A percentile compares a stretch with the other conserved stretches of the same genome.
Conservation (phyloP, 1,140 invertebrate species). For the Asbolus verrucosus region DNA sequence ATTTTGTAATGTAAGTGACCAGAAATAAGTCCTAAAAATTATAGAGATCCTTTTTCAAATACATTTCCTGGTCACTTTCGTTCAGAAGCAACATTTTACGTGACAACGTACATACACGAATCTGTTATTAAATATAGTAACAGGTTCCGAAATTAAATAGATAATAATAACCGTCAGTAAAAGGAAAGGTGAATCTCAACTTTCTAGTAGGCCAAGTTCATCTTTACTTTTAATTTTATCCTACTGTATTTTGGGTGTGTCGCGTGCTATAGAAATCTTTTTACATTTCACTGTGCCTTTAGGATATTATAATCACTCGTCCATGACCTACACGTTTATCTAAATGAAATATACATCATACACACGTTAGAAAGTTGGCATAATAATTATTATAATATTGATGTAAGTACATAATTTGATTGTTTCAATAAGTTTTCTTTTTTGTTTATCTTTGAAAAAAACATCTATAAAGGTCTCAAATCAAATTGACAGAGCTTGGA, state of each 20-base stretch:
- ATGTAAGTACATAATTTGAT: no score
- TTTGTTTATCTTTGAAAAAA: no score
- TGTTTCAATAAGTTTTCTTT: no score
- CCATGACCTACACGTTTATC: constrained; percentile 15
- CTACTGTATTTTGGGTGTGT: constrained; percentile 39
- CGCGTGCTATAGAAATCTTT: constrained; percentile 22
- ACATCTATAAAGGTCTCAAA: no score
- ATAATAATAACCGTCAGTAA: constrained; percentile 36
- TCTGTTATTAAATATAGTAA: constrained; percentile 34
- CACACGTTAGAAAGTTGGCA: no score
- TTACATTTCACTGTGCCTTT: constrained; percentile 41
- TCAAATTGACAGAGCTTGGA: no score
- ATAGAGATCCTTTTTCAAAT: not conserved
- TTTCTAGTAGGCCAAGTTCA: constrained; percentile 45
- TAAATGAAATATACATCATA: no score
- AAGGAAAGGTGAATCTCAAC: constrained; percentile 41
- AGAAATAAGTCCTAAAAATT: constrained; percentile 7
- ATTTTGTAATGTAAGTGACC: constrained; percentile 5
- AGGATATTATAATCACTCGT: constrained; percentile 15
- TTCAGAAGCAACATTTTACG: constrained; percentile 9
- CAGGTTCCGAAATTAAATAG: constrained; percentile 36
- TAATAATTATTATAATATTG: no score
- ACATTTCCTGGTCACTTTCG: constrained; percentile 16
- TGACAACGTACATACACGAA: constrained; percentile 9
- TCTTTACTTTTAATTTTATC: constrained; percentile 38